A percentile compares a stretch with the other conserved stretches of the same genome.
phyloP scores from a whole-genome alignment of 2,797 vertebrate species.

The Alca torda region DNA sequence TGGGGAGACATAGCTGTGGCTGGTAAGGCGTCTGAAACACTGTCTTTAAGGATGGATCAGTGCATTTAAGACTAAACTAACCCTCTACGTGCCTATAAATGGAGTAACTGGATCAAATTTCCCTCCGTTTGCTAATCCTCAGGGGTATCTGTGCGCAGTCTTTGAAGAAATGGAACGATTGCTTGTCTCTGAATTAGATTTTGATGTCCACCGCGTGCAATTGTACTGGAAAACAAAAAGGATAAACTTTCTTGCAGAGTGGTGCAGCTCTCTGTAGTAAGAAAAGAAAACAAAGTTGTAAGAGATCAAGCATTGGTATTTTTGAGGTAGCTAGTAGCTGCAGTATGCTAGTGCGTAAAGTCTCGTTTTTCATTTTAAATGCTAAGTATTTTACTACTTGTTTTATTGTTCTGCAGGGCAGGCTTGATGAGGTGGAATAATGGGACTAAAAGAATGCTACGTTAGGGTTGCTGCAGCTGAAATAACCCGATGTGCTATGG shows the following conservation, averaged over 20 bases:
- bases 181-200: not conserved
- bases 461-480: not conserved
- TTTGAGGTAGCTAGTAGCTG: not conserved
- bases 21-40: not conserved
- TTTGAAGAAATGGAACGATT: not conserved
- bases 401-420: not conserved
- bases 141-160: too few relatives aligned
- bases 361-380: not conserved
- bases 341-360: not conserved
- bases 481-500: not conserved
- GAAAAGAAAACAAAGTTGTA: not conserved
- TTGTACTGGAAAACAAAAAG: not conserved
- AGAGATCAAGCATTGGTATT: not conserved
- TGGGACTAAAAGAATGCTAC: not conserved
- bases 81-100: not conserved
- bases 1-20: not conserved
- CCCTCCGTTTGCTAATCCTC: not conserved
- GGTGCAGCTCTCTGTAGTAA: not conserved
- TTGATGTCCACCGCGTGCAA: not conserved
- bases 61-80: not conserved
- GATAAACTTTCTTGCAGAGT: not conserved
- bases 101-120: not conserved
- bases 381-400: not conserved
- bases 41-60: not conserved
- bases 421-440: not conserved